Conservation (phyloP, 2,797 vertebrate genomes). For the Aldrovandia affinis region DNA sequence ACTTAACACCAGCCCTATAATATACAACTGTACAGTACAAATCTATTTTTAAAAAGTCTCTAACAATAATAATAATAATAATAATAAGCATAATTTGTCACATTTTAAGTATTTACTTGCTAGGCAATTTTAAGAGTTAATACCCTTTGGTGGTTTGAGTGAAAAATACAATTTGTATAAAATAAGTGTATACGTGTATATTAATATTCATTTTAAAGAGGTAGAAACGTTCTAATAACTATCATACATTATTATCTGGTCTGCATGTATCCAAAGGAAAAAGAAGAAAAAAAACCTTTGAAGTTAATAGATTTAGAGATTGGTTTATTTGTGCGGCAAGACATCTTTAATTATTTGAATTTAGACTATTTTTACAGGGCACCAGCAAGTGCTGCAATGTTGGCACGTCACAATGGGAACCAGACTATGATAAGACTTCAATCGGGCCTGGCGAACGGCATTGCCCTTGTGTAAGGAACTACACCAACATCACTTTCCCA, state of each 20-base stretch:
- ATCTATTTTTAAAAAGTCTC: too few relatives aligned
- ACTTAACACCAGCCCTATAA: too few relatives aligned
- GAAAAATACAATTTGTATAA: too few relatives aligned
- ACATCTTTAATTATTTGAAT: slow-evolving; percentile 44
- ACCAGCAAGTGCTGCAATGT: slow-evolving; percentile 61
- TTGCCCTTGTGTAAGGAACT: slow-evolving; percentile 79
- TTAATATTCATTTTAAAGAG: slow-evolving; percentile 29
- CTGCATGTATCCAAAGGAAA: slow-evolving; percentile 52
- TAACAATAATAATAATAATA: too few relatives aligned
- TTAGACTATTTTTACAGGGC: slow-evolving; percentile 68
- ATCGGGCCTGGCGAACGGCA: slow-evolving; percentile 74
- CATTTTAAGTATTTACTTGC: too few relatives aligned
- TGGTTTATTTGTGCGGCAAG: slow-evolving; percentile 29
- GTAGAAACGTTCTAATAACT: slow-evolving; percentile 30
- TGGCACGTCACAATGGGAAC: slow-evolving; percentile 72
- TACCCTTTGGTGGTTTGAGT: too few relatives aligned
- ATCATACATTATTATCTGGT: slow-evolving; percentile 23
- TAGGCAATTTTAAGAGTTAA: too few relatives aligned
- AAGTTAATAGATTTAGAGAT: not conserved
- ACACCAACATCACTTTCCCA: slow-evolving; percentile 85
- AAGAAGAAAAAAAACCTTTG: slow-evolving; percentile 54
- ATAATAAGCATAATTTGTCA: too few relatives aligned
- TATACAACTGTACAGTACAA: too few relatives aligned
- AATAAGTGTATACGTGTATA: too few relatives aligned
- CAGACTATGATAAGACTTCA: slow-evolving; percentile 82